Evolutionary conservation across 2,797 vertebrate genomes (phyloP).

Genomic region (Sciurus carolinensis): DNA sequence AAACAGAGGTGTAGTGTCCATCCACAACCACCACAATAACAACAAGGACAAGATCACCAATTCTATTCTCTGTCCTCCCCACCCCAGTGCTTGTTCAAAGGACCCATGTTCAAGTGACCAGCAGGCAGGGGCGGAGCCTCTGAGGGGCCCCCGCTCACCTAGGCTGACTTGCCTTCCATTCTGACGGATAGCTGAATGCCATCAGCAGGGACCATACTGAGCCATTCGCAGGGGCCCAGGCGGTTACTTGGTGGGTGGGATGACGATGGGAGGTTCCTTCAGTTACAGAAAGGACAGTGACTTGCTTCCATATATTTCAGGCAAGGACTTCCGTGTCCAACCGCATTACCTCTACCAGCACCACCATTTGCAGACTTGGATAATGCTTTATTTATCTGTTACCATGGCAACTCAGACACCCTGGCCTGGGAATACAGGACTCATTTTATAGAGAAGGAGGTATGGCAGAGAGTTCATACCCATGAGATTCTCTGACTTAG

Average conservation of each 20-base stretch:
- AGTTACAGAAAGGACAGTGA: not conserved
- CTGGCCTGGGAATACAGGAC: not conserved
- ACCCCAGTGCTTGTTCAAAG: not conserved
- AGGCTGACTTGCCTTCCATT: not conserved
- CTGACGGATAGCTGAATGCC: not conserved
- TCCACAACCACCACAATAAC: too few relatives aligned
- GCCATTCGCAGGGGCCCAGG: not conserved
- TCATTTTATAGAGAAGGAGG: conserved; percentile 15
- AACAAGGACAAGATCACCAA: too few relatives aligned
- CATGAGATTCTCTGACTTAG: not conserved
- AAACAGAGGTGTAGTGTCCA: too few relatives aligned
- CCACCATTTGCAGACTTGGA: not conserved
- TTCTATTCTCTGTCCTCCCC: not conserved
- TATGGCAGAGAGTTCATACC: not conserved
- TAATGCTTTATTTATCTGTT: conserved; percentile 55
- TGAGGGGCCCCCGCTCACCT: accelerated
- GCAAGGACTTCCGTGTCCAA: not conserved
- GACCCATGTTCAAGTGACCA: not conserved
- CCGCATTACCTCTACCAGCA: not conserved
- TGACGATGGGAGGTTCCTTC: not conserved
- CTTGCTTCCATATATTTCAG: not conserved
- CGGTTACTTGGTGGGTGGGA: not conserved
- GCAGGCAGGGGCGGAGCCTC: not conserved
- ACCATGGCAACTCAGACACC: conserved; percentile 53
- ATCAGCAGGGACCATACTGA: not conserved